phyloP scores from a whole-genome alignment of 2,797 vertebrate species.

The Melanotaenia nigrans region DNA sequence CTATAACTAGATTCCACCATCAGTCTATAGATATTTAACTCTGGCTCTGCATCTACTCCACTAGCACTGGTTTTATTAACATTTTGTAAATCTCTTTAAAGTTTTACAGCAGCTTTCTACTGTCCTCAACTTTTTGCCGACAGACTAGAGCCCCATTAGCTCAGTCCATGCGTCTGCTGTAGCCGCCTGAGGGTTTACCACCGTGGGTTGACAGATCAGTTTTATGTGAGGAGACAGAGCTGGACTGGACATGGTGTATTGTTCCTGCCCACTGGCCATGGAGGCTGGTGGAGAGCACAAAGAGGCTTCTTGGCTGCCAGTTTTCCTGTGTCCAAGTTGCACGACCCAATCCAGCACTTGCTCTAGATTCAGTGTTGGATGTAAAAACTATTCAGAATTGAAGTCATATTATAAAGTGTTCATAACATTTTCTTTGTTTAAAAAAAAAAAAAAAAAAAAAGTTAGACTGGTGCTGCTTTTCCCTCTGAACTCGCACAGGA shows the following conservation, averaged over 20 bases:
- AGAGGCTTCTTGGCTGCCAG: slow-evolving; percentile 16
- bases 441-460: too few relatives aligned
- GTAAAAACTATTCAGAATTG: neutral
- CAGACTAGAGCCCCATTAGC: neutral
- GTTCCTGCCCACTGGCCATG: slow-evolving; percentile 59
- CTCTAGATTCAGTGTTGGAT: neutral
- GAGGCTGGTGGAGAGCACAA: slow-evolving; percentile 27
- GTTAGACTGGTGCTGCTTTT: neutral
- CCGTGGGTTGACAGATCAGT: slow-evolving; percentile 32
- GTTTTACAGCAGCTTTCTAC: neutral
- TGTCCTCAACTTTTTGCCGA: neutral
- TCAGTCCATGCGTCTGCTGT: slow-evolving; percentile 20
- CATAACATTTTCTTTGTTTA: too few relatives aligned
- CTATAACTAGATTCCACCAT: neutral
- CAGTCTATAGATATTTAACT: too few relatives aligned
- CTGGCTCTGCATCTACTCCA: neutral
- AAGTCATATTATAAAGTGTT: neutral
- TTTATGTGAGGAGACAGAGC: slow-evolving; percentile 43
- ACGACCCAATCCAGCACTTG: neutral
- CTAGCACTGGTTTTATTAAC: neutral
- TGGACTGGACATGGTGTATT: slow-evolving; percentile 46
- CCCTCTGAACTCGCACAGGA: neutral
- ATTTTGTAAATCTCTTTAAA: neutral
- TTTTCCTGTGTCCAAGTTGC: slow-evolving; percentile 24
- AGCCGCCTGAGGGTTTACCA: slow-evolving; percentile 14